Percentiles rank a stretch among this genome's conserved stretches.
Evolutionary conservation across 2,113 vertebrate species (phyloP).

Genomic region (Numida meleagris): DNA sequence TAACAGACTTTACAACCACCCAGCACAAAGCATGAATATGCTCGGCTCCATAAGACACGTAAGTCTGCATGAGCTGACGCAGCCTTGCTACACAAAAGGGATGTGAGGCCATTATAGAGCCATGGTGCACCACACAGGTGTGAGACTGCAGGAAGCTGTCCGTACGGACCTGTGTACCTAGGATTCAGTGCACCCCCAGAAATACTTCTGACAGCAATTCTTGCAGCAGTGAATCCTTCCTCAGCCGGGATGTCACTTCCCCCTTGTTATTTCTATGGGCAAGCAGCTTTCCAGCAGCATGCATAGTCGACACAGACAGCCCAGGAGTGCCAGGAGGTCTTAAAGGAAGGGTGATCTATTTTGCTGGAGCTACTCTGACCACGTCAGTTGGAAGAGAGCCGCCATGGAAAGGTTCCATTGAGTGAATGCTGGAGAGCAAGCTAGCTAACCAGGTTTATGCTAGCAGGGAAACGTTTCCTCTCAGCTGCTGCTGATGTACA

Average conservation of each 20-base stretch:
- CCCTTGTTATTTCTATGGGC: accelerated
- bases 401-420: neutral
- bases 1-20: neutral
- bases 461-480: neutral
- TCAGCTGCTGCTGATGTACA: neutral
- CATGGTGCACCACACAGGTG: neutral
- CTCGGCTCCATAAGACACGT: neutral
- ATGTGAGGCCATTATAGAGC: neutral
- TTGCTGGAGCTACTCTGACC: neutral
- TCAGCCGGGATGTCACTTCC: neutral
- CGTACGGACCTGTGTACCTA: neutral
- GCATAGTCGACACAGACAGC: accelerated
- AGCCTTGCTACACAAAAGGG: neutral
- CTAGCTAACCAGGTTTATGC: neutral
- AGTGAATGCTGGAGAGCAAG: neutral
- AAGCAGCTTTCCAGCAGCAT: neutral
- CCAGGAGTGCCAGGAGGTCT: neutral
- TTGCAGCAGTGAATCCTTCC: neutral
- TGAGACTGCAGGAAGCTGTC: accelerated
- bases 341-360: neutral
- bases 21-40: accelerated
- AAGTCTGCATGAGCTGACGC: neutral
- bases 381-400: neutral
- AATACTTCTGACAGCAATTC: neutral
- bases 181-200: neutral